Percentiles rank a stretch among this genome's conserved stretches.
Evolutionary conservation across 2,113 vertebrate species (phyloP).

Genomic region (Grantiella picta): DNA sequence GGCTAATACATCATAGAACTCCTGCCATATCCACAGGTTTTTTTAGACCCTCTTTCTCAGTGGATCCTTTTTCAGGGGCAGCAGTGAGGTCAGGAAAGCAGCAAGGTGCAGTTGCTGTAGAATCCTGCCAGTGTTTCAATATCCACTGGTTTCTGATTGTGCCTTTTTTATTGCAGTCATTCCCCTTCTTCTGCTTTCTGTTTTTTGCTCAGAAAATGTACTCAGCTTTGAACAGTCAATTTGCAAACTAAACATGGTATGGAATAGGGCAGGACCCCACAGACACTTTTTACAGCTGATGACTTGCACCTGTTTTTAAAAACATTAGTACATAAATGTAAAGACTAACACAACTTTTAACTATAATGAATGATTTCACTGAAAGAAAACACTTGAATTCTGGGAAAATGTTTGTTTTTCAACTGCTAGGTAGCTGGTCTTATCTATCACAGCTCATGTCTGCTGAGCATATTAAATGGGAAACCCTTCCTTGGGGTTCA

Average conservation of each 20-base stretch:
- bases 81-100: neutral
- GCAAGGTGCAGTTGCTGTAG: neutral
- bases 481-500: neutral
- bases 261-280: neutral
- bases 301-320: neutral
- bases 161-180: accelerated
- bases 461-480: neutral
- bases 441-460: neutral
- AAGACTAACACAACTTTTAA: neutral
- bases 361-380: neutral
- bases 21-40: neutral
- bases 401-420: neutral
- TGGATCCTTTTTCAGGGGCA: neutral
- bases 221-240: neutral
- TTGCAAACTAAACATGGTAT: neutral
- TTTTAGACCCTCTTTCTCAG: neutral
- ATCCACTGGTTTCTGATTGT: neutral
- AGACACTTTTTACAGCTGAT: neutral
- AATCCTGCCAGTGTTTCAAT: neutral
- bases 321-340: neutral
- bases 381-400: neutral
- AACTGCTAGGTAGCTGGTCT: neutral
- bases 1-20: neutral
- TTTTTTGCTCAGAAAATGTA: neutral
- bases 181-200: neutral